Conservation (phyloP, 2,113 vertebrate species). For the Nestor notabilis region DNA sequence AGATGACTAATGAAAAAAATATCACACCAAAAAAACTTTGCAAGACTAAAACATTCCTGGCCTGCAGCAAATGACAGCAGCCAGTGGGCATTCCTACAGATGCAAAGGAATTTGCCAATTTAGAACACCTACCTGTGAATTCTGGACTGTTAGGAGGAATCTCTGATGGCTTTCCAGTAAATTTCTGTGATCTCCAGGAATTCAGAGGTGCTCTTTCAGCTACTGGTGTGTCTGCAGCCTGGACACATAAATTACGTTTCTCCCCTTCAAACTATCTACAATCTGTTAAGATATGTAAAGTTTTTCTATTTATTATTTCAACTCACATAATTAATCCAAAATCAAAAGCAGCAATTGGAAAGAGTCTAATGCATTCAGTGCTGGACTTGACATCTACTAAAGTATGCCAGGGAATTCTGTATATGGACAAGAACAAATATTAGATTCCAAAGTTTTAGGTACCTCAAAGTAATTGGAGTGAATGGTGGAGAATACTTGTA, state of each 20-base stretch:
- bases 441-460: neutral
- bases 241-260: slow-evolving; percentile 62
- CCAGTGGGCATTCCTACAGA: neutral
- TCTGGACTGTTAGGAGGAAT: slow-evolving; percentile 64
- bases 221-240: slow-evolving; percentile 64
- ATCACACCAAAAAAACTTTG: neutral
- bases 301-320: neutral
- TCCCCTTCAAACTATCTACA: slow-evolving; percentile 73
- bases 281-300: slow-evolving; percentile 48
- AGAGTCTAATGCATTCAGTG: neutral
- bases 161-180: slow-evolving; percentile 67
- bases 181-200: slow-evolving; percentile 68
- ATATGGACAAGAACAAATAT: neutral
- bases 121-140: slow-evolving; percentile 53
- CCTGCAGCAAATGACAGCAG: neutral
- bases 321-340: neutral
- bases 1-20: no score
- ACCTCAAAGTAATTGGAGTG: neutral
- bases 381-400: neutral
- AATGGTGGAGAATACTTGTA: neutral
- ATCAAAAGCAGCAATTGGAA: neutral
- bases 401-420: neutral
- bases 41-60: neutral
- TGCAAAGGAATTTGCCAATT: neutral
- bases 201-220: slow-evolving; percentile 70